A percentile compares a stretch with the other conserved stretches of the same genome.
phyloP scores from a whole-genome alignment of 2,888 invertebrate genomes.

The Caenorhabditis virilis region DNA sequence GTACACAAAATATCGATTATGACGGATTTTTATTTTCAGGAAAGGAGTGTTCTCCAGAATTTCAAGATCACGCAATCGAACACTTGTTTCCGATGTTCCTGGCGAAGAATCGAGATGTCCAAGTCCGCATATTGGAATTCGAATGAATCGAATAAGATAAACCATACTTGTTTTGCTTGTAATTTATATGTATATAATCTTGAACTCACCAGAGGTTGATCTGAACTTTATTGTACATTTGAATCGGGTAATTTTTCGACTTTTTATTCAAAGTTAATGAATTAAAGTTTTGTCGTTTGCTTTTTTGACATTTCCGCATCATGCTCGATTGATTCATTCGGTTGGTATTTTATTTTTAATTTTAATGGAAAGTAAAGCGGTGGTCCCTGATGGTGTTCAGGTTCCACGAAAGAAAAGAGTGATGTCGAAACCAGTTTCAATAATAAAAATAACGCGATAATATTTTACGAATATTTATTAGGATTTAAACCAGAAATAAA shows the following conservation, averaged over 20 bases:
- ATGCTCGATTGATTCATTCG: conserved; percentile 74
- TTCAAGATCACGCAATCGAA: conserved; percentile 48
- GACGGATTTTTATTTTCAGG: conserved; percentile 17
- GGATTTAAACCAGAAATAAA: no score
- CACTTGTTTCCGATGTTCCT: conserved; percentile 51
- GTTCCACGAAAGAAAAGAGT: no score
- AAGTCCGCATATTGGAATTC: conserved; percentile 33
- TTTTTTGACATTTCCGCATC: conserved; percentile 85
- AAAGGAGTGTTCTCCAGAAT: conserved; percentile 32
- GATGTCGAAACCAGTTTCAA: conserved; percentile 1
- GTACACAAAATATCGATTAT: background rate
- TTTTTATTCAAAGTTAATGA: no score
- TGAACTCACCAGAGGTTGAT: no score
- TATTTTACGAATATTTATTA: no score
- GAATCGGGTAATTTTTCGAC: no score
- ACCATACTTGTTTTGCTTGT: no score
- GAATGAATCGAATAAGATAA: conserved; percentile 30
- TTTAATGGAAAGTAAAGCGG: no score
- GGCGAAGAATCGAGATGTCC: conserved; percentile 41
- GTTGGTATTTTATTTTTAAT: conserved; percentile 34
- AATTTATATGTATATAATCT: no score
- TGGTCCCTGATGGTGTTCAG: no score
- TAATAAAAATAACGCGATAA: no score
- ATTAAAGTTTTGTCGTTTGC: conserved; percentile 88
- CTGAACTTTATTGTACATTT: no score